Conservation (phyloP, 1,140 invertebrate genomes). For the Aphidius gifuensis region DNA sequence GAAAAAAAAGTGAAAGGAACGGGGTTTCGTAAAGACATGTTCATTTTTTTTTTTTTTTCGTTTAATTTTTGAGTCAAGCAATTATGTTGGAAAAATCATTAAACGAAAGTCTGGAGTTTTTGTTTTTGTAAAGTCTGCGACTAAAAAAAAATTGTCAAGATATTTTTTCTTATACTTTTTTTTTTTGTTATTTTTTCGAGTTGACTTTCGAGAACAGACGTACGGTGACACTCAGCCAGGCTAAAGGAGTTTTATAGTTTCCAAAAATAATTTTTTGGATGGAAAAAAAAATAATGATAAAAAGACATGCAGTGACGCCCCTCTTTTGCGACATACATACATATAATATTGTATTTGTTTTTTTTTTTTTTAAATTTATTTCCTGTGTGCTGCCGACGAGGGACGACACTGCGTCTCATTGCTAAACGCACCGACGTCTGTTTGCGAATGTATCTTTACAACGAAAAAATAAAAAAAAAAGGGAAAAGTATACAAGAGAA, state of each 20-base stretch:
- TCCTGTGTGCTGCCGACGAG: not conserved
- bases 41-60: too few species aligned
- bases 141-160: not conserved
- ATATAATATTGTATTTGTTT: too few species aligned
- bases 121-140: too few species aligned
- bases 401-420: not conserved
- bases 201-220: slow-evolving; percentile 10
- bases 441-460: not conserved
- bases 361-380: too few species aligned
- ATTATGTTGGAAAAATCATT: too few species aligned
- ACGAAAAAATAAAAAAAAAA: not conserved
- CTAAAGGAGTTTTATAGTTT: slow-evolving; percentile 12
- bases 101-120: too few species aligned
- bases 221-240: not conserved
- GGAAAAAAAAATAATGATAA: slow-evolving; percentile 12
- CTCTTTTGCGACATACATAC: not conserved
- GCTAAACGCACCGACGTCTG: not conserved
- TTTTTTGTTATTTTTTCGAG: slow-evolving; percentile 2
- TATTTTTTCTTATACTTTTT: slow-evolving; percentile 6
- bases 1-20: too few species aligned
- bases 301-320: slow-evolving; percentile 4
- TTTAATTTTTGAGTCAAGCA: too few species aligned
- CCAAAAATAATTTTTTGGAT: slow-evolving; percentile 21
- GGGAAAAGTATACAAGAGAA: not conserved
- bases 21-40: too few species aligned